Evolutionary conservation across 2,888 invertebrate genomes (phyloP).

Genomic region (Drosophila seclusa): DNA sequence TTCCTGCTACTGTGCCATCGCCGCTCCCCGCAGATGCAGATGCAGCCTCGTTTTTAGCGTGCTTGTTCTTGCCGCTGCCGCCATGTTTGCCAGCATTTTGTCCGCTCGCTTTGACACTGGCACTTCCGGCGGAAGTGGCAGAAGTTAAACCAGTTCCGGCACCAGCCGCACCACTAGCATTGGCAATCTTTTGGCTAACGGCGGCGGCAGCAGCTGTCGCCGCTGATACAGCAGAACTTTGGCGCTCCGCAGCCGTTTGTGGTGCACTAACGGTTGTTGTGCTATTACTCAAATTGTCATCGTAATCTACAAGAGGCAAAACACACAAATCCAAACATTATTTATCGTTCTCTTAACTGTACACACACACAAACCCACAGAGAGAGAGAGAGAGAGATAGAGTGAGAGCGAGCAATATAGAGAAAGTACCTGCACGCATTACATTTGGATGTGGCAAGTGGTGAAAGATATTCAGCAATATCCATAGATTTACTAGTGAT

Average conservation of each 20-base stretch:
- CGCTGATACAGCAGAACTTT: conserved; percentile 73
- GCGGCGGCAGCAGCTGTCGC: conserved; percentile 74
- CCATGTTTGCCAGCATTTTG: conserved; percentile 47
- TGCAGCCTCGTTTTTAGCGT: conserved; percentile 77
- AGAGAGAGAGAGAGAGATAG: not conserved
- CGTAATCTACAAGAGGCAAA: conserved; percentile 75
- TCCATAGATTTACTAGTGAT: not conserved
- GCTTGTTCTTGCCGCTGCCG: conserved; percentile 39
- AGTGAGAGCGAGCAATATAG: not conserved
- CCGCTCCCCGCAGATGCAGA: conserved; percentile 61
- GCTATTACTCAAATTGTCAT: conserved; percentile 75
- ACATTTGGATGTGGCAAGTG: not conserved
- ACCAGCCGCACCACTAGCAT: conserved; percentile 32
- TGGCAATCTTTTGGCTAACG: conserved; percentile 72
- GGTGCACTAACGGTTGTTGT: conserved; percentile 30
- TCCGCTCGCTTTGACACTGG: conserved; percentile 21
- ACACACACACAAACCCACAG: not conserved
- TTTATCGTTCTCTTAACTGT: not conserved
- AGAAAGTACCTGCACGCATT: not conserved
- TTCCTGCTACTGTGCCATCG: conserved; percentile 64
- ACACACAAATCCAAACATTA: not conserved
- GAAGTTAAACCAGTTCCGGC: conserved; percentile 41
- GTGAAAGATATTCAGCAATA: not conserved
- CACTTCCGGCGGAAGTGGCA: conserved; percentile 34
- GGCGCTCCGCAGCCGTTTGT: conserved; percentile 59